Base-by-base conservation (phyloP, 2,113 vertebrate genomes). In the Emydura subglobosa region DNA sequence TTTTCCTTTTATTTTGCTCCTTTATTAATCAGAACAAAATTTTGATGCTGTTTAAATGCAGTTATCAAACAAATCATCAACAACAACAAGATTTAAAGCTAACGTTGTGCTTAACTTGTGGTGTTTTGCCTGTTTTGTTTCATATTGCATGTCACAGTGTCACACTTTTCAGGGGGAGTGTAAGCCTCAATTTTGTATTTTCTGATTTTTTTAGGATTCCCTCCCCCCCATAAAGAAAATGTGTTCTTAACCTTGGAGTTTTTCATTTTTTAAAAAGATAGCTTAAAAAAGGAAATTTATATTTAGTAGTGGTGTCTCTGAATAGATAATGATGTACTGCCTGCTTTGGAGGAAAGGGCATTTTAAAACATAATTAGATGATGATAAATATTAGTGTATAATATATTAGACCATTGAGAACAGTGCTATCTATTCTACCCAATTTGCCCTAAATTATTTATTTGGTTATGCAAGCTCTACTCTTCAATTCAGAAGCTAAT, bases 281-380 rank as follows among this genome's bases (percentile, higher is more conserved):
- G 24, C 42, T 78, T 25, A 2, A 78, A 59, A 72, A 19, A 53
- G 25, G 39, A 79, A 83, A 79, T 50, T 55, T 87, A 49, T 54
- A 22, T 49, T 59, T 50, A 78, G 42, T 78, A 47, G 42, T 13
- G 55, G 7, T n/a, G 29, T 84, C 31, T 42, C 54, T 74, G 34
- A 49, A 80, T 68, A 49, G 22, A 44, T 83, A 87, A 86, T 92
- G 79, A 79, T 57, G 74, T 53, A 68, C 53, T 55, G 81, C 53
- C 39, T 88, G 53, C 54, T 42, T 53, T 65, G 53, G n/a, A 88
- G 79, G 22, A 79, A 83, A 87, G 65, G 59, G 39, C 59, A 65
- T 49, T 88, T 92, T 88, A 79, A 57, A 78, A 79, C 12, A 42
- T 84, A 92, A 92, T 92, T 87, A 92, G 91, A 88, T 88, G 31